These are phyloP conservation scores for Gymnopithys bicolor DNA, from an alignment of 2,797 vertebrate genomes.

Conservation along the genomic window DNA sequence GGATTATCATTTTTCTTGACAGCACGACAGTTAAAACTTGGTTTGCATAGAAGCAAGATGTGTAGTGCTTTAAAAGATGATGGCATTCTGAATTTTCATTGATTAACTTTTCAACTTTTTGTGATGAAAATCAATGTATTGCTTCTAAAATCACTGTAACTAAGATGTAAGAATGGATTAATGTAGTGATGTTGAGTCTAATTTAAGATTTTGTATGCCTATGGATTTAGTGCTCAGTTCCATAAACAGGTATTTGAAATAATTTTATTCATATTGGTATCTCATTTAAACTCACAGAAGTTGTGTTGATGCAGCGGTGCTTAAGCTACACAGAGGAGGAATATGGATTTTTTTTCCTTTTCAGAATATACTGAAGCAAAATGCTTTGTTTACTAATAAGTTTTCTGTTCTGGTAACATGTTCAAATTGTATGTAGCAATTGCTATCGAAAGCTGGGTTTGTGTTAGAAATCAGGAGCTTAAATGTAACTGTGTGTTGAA, in stretches of 20 bases:
- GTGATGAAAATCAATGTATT: background rate
- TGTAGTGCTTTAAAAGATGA: background rate
- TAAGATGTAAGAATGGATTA: background rate
- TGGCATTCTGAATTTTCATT: conserved; percentile 3
- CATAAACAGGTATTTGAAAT: background rate
- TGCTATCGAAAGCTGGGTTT: background rate
- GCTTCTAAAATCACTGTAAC: background rate
- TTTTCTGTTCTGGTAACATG: background rate
- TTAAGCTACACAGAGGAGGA: background rate
- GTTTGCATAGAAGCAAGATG: background rate
- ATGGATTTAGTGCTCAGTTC: background rate
- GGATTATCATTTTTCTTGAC: conserved; percentile 20
- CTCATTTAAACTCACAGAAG: background rate
- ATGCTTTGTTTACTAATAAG: background rate
- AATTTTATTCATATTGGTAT: background rate
- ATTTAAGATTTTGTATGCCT: background rate
- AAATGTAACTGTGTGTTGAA: background rate
- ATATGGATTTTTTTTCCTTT: background rate
- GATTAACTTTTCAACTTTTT: background rate
- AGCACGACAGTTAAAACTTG: conserved; percentile 22
- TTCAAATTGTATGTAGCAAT: background rate
- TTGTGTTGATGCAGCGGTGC: background rate
- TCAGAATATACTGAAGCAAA: background rate
- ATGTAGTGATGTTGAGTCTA: background rate
- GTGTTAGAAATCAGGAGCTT: background rate